These are phyloP conservation scores for Apis florea DNA, from an alignment of 1,140 invertebrate species.

Conservation along the genomic window DNA sequence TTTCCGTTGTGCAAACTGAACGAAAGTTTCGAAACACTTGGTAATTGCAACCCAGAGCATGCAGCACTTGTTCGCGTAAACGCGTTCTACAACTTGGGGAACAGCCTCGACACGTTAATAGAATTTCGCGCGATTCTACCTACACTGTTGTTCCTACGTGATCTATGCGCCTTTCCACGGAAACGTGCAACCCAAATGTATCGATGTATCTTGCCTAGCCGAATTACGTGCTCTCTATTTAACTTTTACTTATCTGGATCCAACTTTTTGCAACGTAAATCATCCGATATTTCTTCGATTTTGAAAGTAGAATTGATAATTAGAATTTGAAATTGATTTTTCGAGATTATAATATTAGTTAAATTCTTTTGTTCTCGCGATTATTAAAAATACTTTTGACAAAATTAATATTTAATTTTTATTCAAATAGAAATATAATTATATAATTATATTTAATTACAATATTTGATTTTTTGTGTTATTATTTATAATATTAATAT, in stretches of 20 bases:
- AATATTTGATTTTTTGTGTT: too few species aligned
- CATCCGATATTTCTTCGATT: background rate
- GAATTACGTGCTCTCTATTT: background rate
- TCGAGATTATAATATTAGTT: background rate
- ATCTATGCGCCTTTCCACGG: background rate
- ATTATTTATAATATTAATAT: too few species aligned
- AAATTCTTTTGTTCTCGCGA: too few species aligned
- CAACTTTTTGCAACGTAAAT: background rate
- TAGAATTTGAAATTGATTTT: background rate
- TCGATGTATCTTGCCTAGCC: background rate
- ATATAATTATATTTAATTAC: too few species aligned
- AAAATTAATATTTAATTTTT: too few species aligned
- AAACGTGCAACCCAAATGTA: background rate
- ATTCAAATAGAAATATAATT: too few species aligned
- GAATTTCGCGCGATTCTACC: slow-evolving; percentile 10
- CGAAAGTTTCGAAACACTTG: slow-evolving; percentile 25
- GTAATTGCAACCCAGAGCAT: slow-evolving; percentile 3
- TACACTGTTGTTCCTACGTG: background rate
- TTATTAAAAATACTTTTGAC: too few species aligned
- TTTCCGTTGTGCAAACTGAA: background rate
- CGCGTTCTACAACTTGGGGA: slow-evolving; percentile 22
- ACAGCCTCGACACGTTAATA: slow-evolving; percentile 11
- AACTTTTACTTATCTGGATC: background rate
- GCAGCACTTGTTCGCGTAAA: background rate
- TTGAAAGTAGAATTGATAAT: too few species aligned